Evolutionary conservation across 92 coral and sea anemone species (phyloP), one percentile per base, ranked within the genome.

Genomic region (Parazoanthus swiftii): DNA sequence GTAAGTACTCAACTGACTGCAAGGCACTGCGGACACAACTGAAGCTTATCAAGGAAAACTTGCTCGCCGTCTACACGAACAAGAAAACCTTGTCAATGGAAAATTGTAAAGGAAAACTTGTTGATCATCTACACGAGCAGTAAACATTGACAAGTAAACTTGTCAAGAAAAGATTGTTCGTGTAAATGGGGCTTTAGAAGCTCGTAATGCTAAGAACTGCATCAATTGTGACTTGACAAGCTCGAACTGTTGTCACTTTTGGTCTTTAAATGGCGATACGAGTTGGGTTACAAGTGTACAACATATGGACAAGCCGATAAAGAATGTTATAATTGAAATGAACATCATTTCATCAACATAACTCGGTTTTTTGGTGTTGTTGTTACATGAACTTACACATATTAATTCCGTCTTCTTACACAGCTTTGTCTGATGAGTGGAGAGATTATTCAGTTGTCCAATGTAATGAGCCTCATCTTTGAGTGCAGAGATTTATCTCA

Each of bases 391-490:
- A 63, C 70, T 20, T 63, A 63, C 16, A 63, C 70, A 63, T 63
- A 20, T 18, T 36, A 23, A 6, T 46, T 74, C 46, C 51, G 65
- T n/a, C 54, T 72, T 81, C 59, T 77, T 43, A 39, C 72, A 9
- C 90, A 97, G 99, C 90, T 97, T 75, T 97, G 99, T 85, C 77
- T 97, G 92, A 97, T 97, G 99, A 97, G 99, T 85, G 99, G 99
- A 43, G 99, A 97, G 85, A 97, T 97, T 76, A 97, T 97, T 83
- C 99, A 97, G 92, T 86, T 97, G 74, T 97, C 99, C 33, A 97
- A 97, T 81, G 97, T 94, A 65, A 97, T 97, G 99, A 97, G 99
- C 88, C 91, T 97, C 91, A 97, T 97, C 88, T 97, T 97, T 68
- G 99, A 97, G 89, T 97, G 99, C 85, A 93, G 98, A 75, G 99